Evolutionary conservation across 2,113 vertebrate genomes (phyloP), one percentile per base, ranked within the genome.

Genomic region (Poecilia latipinna): DNA sequence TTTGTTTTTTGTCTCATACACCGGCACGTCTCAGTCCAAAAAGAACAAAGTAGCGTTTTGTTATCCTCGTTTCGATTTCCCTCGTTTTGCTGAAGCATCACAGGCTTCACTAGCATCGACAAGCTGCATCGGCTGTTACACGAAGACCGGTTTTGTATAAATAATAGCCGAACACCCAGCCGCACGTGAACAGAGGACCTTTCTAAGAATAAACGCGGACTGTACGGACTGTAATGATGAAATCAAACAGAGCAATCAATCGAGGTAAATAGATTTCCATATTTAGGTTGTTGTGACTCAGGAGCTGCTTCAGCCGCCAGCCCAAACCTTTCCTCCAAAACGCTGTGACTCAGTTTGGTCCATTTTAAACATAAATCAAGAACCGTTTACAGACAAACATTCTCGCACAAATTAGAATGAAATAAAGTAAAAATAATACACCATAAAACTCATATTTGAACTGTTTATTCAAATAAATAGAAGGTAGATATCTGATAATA

Each of bases 221-320:
- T 67, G 73, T 83, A 54, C 70, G 26, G 26, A 54, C 65, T 69
- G 32, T 63, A 10, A 83, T 72, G 76, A 80, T 86, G 74, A 65
- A 80, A 80, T 84, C 70, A 81, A 80, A 82, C 28, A 82, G 74
- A 70, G 70, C 42, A 75, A 57, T 73, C 19, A 0, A 39, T 68
- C 67, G 32, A 79, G 75, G 69, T 82, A 48, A 86, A 88, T 68
- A 68, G 75, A 8, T 80, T 88, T 89, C 66, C 77, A 71, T 68
- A 78, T 84, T 78, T 79, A 82, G 79, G 70, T 73, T 74, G 83
- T n/a, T 75, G 77, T 87, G 77, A 82, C 77, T 80, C 65, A 72
- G 63, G 60, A 74, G 67, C 79, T 69, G 76, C 48, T 22, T 84
- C 71, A 85, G 83, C 82, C 84, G 82, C 57, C 61, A 39, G 39